These are phyloP conservation scores for Eretmochelys imbricata DNA, from an alignment of 2,113 vertebrate genomes.

Conservation along the genomic window DNA sequence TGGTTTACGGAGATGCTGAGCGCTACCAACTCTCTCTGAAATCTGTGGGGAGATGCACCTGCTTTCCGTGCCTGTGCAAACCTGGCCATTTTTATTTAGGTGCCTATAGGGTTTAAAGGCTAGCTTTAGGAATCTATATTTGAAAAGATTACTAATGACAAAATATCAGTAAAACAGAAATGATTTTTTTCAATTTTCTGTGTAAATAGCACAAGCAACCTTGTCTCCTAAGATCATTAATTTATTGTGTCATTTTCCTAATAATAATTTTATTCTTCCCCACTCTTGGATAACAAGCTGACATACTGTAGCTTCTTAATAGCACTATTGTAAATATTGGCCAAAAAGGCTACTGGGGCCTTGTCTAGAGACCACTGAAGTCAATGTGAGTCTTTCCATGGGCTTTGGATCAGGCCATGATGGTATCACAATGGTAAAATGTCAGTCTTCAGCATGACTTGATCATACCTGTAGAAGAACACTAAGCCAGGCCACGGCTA, in stretches of 20 bases:
- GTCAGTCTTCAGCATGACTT: background rate
- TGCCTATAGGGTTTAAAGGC: background rate
- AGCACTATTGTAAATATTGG: background rate
- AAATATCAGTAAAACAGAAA: background rate
- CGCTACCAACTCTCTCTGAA: background rate
- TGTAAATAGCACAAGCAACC: background rate
- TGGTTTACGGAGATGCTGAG: background rate
- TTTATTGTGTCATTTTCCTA: background rate
- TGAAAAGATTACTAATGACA: background rate
- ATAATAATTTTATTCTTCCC: background rate
- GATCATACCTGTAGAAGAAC: background rate
- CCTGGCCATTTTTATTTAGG: background rate
- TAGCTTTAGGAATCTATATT: background rate
- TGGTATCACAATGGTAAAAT: background rate
- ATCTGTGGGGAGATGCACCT: background rate
- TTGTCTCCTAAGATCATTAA: background rate
- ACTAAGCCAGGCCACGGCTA: background rate
- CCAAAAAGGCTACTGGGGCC: background rate
- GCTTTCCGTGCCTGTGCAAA: background rate
- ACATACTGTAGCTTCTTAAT: background rate
- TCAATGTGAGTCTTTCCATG: background rate
- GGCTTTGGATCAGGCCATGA: background rate
- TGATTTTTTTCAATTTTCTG: background rate
- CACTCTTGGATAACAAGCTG: background rate
- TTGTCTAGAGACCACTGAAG: background rate